Conservation (phyloP, 2,113 vertebrate species). For the Dunckerocampus dactyliophorus region DNA sequence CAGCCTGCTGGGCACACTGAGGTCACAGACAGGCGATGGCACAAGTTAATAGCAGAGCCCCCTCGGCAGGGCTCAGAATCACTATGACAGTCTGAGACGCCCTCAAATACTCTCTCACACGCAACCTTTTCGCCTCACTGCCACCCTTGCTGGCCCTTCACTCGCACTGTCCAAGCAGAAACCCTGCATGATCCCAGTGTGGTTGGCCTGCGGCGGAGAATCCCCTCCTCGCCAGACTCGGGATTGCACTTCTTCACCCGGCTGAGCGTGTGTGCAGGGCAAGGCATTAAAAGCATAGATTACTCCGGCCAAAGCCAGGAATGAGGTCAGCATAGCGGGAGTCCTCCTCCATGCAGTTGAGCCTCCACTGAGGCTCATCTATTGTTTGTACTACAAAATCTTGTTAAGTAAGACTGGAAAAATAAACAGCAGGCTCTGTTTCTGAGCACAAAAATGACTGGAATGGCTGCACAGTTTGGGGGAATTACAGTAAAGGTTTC, state of each 20-base stretch:
- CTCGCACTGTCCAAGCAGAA: conserved; percentile 25
- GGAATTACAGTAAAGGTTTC: conserved; percentile 25
- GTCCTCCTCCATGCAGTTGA: conserved; percentile 50
- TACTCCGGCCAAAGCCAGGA: conserved; percentile 55
- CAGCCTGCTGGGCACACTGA: conserved; percentile 7
- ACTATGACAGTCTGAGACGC: conserved; percentile 31
- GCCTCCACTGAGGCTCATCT: conserved; percentile 35
- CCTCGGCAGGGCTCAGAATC: conserved; percentile 28
- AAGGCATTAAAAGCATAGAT: conserved; percentile 59
- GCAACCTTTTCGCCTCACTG: conserved; percentile 21
- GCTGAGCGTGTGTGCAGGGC: conserved; percentile 32
- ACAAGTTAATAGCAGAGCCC: conserved; percentile 48
- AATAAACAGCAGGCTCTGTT: conserved; percentile 33
- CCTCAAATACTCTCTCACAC: conserved; percentile 17
- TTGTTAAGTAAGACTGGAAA: conserved; percentile 47
- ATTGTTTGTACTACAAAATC: conserved; percentile 42
- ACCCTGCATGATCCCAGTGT: conserved; percentile 31
- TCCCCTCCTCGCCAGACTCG: conserved; percentile 39
- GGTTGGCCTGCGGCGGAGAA: conserved; percentile 40
- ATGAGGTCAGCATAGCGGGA: conserved; percentile 65
- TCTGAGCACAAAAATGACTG: conserved; percentile 26
- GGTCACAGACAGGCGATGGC: conserved; percentile 1
- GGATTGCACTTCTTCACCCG: conserved; percentile 42
- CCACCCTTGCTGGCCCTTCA: conserved; percentile 38
- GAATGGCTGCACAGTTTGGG: conserved; percentile 30